Conservation (phyloP, 2,888 invertebrate genomes). For the Eupithecia inturbata region DNA sequence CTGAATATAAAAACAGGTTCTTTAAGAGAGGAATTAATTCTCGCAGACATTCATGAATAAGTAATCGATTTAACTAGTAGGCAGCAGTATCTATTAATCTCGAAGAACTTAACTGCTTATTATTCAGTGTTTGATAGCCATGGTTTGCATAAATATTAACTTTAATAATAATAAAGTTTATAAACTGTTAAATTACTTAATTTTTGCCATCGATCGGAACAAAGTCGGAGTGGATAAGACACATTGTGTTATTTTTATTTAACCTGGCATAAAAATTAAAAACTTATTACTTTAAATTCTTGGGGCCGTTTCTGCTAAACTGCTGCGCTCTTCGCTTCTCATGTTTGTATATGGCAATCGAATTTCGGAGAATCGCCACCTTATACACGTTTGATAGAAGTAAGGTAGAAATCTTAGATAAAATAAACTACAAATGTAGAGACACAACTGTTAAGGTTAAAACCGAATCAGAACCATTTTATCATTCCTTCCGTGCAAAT, state of each 20-base stretch:
- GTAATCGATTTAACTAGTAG: conserved; percentile 11
- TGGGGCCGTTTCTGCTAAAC: neutral
- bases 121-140: conserved; percentile 1
- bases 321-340: neutral
- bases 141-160: conserved; percentile 5
- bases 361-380: neutral
- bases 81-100: conserved; percentile 7
- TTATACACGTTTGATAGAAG: neutral
- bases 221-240: neutral
- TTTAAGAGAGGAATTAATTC: conserved; percentile 16
- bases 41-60: conserved; percentile 14
- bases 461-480: too few relatives aligned
- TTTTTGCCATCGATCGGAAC: neutral
- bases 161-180: conserved; percentile 2
- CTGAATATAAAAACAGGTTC: conserved; percentile 31
- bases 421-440: neutral
- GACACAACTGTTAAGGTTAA: neutral
- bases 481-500: neutral
- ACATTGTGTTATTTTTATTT: too few relatives aligned
- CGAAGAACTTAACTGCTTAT: neutral
- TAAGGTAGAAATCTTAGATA: too few relatives aligned
- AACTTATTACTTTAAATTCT: neutral
- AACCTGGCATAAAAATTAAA: too few relatives aligned
- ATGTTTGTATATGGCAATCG: neutral
- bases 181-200: neutral